Percentiles rank a stretch among this genome's conserved stretches.
Conservation (phyloP, 2,888 invertebrate species). For the Morinoia aosen region DNA sequence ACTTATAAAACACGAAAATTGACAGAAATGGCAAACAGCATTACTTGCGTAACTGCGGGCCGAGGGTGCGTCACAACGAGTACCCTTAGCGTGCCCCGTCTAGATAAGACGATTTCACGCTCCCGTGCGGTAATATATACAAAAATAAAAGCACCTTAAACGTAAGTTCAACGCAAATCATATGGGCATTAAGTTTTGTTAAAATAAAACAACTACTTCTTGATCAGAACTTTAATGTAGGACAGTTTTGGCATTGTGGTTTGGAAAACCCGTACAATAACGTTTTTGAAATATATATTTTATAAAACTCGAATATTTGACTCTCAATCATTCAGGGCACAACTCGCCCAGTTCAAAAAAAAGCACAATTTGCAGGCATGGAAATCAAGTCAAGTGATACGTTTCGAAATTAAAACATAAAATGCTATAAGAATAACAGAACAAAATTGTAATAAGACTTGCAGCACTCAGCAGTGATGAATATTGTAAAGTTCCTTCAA, state of each 20-base stretch:
- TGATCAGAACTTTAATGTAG: too few relatives aligned
- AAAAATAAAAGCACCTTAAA: neutral
- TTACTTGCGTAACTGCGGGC: neutral
- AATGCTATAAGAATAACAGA: neutral
- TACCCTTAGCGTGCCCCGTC: neutral
- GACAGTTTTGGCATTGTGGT: neutral
- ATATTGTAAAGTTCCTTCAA: too few relatives aligned
- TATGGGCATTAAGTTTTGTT: neutral
- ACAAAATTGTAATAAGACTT: neutral
- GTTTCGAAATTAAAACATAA: neutral
- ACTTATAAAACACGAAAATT: too few relatives aligned
- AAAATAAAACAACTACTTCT: too few relatives aligned
- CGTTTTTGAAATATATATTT: neutral
- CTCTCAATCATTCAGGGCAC: neutral
- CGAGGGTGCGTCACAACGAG: neutral
- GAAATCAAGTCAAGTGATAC: neutral
- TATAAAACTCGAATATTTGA: neutral
- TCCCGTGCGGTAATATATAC: neutral
- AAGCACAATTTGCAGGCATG: neutral
- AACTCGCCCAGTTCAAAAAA: neutral
- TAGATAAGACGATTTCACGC: neutral
- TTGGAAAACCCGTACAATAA: neutral
- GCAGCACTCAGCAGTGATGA: too few relatives aligned
- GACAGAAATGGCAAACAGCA: neutral
- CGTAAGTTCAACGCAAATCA: neutral